Evolutionary conservation across 1,140 invertebrate genomes (phyloP).

Genomic region (Lasioglossum baleicum): DNA sequence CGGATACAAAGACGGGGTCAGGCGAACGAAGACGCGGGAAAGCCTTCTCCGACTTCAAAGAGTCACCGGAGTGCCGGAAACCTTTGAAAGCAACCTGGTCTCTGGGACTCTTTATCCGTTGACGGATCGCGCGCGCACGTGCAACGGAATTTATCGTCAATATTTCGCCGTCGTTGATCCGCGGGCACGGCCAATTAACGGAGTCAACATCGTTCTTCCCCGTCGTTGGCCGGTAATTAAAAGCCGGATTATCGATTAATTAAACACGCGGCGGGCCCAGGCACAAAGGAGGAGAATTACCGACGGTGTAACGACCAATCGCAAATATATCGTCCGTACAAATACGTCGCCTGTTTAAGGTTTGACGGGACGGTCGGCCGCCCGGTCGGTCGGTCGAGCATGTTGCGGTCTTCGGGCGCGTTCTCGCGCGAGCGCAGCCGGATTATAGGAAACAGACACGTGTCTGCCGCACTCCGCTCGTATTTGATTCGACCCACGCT

Average conservation of each 20-base stretch:
- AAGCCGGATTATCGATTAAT: constrained; percentile 33
- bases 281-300: constrained; percentile 15
- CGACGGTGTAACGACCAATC: neutral
- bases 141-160: constrained; percentile 49
- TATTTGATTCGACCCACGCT: neutral
- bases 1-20: constrained; percentile 30
- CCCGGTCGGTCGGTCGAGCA: neutral
- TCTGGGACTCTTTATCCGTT: neutral
- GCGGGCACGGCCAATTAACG: constrained; percentile 43
- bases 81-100: neutral
- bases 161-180: constrained; percentile 39
- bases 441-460: constrained; percentile 44
- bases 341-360: neutral
- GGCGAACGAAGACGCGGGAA: constrained; percentile 17
- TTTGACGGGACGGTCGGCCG: neutral
- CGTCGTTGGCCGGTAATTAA: constrained; percentile 30
- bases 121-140: neutral
- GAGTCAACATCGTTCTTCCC: constrained; percentile 28
- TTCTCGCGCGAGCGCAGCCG: neutral
- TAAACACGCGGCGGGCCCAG: neutral
- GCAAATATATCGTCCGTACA: neutral
- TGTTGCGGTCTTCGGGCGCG: constrained; percentile 8
- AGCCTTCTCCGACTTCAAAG: constrained; percentile 30
- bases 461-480: constrained; percentile 9
- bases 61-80: neutral